Evolutionary conservation across 2,113 vertebrate genomes (phyloP).

Genomic region (Phaetusa simplex): DNA sequence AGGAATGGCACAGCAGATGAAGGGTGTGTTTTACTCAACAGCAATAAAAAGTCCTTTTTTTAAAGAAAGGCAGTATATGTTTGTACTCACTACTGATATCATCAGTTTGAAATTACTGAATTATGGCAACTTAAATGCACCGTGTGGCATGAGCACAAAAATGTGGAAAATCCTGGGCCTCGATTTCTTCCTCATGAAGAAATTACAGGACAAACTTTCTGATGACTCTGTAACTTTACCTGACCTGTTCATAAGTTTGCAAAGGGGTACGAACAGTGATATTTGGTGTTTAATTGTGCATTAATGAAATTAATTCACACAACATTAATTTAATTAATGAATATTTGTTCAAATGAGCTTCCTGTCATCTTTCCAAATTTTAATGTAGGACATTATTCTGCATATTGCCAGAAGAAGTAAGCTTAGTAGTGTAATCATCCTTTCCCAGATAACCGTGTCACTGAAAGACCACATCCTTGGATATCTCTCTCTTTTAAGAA

Average conservation of each 20-base stretch:
- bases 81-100: not conserved
- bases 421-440: not conserved
- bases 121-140: not conserved
- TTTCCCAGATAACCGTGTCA: not conserved
- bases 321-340: constrained; percentile 38
- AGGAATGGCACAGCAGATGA: not conserved
- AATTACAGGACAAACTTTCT: not conserved
- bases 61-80: not conserved
- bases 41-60: not conserved
- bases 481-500: not conserved
- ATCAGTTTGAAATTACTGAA: not conserved
- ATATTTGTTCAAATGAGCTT: constrained; percentile 20
- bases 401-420: not conserved
- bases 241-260: not conserved
- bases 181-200: not conserved
- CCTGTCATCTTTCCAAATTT: not conserved
- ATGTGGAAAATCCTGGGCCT: not conserved
- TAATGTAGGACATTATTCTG: not conserved
- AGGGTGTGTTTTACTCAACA: not conserved
- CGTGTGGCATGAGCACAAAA: not conserved
- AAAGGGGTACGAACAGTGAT: not conserved
- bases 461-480: not conserved
- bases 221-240: not conserved
- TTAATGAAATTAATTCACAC: constrained; percentile 11
- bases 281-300: not conserved